Percentiles rank a stretch among this genome's conserved stretches.
phyloP scores from a whole-genome alignment of 2,113 vertebrate species.

The Mesocricetus auratus region DNA sequence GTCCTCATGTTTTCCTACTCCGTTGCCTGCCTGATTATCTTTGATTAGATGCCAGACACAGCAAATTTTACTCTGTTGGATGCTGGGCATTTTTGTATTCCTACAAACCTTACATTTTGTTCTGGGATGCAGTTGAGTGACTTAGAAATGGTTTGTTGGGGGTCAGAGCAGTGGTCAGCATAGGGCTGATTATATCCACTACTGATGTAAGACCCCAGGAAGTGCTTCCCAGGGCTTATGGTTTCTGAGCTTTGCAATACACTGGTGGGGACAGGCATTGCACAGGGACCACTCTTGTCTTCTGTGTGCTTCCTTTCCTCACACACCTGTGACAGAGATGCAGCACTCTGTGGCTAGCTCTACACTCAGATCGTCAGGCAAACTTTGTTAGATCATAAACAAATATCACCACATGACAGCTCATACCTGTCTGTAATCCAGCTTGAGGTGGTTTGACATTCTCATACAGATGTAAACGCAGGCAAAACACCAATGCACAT shows the following conservation, averaged over 20 bases:
- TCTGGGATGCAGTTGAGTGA: background rate
- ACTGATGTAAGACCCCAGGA: background rate
- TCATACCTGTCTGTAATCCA: background rate
- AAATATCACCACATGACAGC: background rate
- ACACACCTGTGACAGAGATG: background rate
- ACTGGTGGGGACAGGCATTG: background rate
- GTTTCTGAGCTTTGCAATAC: background rate
- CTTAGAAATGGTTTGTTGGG: background rate
- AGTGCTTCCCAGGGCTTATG: background rate
- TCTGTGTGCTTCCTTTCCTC: background rate
- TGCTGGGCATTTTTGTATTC: background rate
- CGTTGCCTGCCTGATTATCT: background rate
- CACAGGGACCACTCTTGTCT: background rate
- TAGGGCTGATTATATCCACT: background rate
- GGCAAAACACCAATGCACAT: background rate
- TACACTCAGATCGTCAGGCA: no score
- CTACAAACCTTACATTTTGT: background rate
- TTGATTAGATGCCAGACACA: constrained; percentile 4
- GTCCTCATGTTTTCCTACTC: background rate
- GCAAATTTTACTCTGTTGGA: background rate
- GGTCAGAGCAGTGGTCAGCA: background rate
- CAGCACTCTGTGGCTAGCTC: background rate
- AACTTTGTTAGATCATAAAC: no score
- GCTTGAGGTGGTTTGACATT: background rate
- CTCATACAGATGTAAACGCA: background rate